These are phyloP conservation scores for Tetrao urogallus DNA, from an alignment of 2,113 vertebrate genomes.

Conservation along the genomic window DNA sequence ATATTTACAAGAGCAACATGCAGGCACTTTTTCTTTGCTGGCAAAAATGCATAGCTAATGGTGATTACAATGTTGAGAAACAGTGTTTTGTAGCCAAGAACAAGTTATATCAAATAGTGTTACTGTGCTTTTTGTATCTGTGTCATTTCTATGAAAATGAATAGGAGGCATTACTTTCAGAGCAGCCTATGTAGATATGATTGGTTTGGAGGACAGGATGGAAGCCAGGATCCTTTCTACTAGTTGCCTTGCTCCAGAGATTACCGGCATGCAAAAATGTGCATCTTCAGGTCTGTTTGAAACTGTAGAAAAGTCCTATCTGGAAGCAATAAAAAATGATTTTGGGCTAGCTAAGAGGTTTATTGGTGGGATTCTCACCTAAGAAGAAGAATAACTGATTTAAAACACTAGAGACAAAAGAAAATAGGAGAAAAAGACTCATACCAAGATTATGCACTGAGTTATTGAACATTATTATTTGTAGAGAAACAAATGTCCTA, in stretches of 20 bases:
- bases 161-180: too few species aligned
- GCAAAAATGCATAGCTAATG: too few species aligned
- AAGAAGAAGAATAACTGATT: neutral
- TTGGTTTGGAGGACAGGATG: conserved; percentile 1
- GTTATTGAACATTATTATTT: neutral
- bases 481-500: neutral
- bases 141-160: too few species aligned
- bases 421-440: neutral
- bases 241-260: neutral
- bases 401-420: neutral
- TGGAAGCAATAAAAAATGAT: neutral
- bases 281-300: neutral
- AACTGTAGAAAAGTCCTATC: neutral
- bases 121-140: too few species aligned
- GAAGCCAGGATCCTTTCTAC: neutral
- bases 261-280: neutral
- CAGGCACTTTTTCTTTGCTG: too few species aligned
- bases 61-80: too few species aligned
- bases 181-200: neutral
- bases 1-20: too few species aligned
- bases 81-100: too few species aligned
- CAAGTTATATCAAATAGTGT: too few species aligned
- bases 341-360: neutral
- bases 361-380: neutral
- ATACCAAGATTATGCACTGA: neutral